Evolutionary conservation across 2,888 invertebrate genomes (phyloP).

Genomic region (Priocnemis perturbator): DNA sequence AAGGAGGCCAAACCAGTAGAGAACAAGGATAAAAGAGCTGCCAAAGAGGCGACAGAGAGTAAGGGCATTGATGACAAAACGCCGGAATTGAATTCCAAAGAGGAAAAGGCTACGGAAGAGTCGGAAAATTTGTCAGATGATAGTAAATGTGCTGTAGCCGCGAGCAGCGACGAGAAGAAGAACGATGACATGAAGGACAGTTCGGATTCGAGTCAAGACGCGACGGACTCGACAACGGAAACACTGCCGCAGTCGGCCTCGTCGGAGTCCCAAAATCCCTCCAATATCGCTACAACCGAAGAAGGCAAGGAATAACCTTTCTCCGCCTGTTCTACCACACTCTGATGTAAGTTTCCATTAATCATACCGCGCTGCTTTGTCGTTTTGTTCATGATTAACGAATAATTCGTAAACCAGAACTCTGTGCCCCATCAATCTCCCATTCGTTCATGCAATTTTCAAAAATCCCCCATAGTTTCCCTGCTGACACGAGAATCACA

Average conservation of each 20-base stretch:
- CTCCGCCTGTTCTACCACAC: slow-evolving; percentile 55
- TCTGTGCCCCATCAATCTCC: too few relatives aligned
- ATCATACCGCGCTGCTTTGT: background rate
- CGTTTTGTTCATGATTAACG: too few relatives aligned
- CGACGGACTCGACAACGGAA: slow-evolving; percentile 64
- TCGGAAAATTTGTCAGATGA: slow-evolving; percentile 64
- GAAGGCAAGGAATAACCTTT: slow-evolving; percentile 71
- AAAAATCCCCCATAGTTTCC: too few relatives aligned
- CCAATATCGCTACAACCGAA: slow-evolving; percentile 63
- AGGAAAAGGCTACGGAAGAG: slow-evolving; percentile 66
- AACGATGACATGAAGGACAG: slow-evolving; percentile 67
- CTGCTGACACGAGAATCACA: too few relatives aligned
- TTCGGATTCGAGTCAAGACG: slow-evolving; percentile 72
- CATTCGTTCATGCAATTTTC: too few relatives aligned
- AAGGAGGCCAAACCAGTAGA: slow-evolving; percentile 58
- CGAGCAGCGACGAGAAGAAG: slow-evolving; percentile 61
- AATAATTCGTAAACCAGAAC: too few relatives aligned
- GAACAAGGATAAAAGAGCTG: slow-evolving; percentile 56
- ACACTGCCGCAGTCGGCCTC: slow-evolving; percentile 51
- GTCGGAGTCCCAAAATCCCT: slow-evolving; percentile 64
- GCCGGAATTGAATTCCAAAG: slow-evolving; percentile 67
- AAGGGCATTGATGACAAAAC: slow-evolving; percentile 56
- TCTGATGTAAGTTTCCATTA: slow-evolving; percentile 55
- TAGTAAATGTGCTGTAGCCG: slow-evolving; percentile 41
- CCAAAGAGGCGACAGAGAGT: slow-evolving; percentile 52